phyloP scores from a whole-genome alignment of 2,888 invertebrate species.

The Frankliniella fusca region DNA sequence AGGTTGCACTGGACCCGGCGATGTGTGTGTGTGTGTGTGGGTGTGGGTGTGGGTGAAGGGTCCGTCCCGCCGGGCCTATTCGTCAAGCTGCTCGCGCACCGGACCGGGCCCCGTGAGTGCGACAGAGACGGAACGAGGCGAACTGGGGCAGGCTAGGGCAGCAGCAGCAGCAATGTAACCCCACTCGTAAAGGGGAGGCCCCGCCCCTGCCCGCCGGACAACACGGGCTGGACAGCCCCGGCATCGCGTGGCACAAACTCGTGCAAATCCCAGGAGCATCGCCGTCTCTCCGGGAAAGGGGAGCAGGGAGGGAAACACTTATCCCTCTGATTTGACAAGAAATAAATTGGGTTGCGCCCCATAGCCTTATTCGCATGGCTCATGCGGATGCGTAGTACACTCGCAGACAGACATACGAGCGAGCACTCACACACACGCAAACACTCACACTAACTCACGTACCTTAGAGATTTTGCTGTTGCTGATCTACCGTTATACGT shows the following conservation, averaged over 20 bases:
- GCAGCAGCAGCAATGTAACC: not conserved
- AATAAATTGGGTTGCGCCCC: not conserved
- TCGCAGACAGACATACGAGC: no score
- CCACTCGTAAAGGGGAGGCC: not conserved
- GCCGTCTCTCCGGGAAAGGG: not conserved
- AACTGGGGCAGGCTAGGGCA: not conserved
- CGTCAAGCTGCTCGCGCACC: not conserved
- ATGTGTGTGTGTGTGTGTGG: not conserved
- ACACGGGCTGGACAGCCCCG: not conserved
- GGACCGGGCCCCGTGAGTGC: not conserved
- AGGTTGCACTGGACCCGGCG: not conserved
- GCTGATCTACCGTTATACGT: no score
- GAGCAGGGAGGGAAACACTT: not conserved
- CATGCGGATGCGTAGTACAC: no score
- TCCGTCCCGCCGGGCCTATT: slow-evolving; percentile 14
- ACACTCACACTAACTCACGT: no score
- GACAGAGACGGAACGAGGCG: not conserved
- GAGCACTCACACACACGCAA: no score
- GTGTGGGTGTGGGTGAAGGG: not conserved
- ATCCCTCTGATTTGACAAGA: not conserved
- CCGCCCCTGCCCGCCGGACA: not conserved
- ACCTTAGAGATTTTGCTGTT: no score
- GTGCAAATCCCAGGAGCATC: not conserved
- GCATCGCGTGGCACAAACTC: not conserved
- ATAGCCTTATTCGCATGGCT: no score